phyloP scores from a whole-genome alignment of 2,888 invertebrate species.

The Gerris lacustris region DNA sequence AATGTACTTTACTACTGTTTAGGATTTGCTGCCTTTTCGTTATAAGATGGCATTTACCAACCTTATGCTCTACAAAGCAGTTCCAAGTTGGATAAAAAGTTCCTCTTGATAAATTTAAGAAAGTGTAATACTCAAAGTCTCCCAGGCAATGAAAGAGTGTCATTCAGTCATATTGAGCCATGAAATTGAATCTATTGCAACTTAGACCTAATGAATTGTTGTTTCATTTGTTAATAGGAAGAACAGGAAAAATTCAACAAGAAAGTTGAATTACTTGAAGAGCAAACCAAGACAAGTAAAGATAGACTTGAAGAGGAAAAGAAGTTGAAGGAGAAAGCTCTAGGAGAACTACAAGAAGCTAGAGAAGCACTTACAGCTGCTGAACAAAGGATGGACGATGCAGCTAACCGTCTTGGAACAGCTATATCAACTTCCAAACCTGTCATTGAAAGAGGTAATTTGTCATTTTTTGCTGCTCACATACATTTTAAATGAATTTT shows the following conservation, averaged over 20 bases:
- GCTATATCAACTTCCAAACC: conserved; percentile 24
- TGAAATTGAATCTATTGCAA: too few relatives aligned
- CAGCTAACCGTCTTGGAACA: conserved; percentile 21
- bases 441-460: conserved; percentile 23
- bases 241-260: conserved; percentile 71
- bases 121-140: too few relatives aligned
- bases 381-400: conserved; percentile 25
- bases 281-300: conserved; percentile 54
- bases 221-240: conserved; percentile 44
- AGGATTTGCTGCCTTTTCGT: too few relatives aligned
- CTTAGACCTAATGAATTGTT: neutral
- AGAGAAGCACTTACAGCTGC: conserved; percentile 48
- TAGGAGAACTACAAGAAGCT: conserved; percentile 46
- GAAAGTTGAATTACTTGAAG: conserved; percentile 53
- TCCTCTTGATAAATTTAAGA: too few relatives aligned
- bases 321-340: conserved; percentile 48
- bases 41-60: too few relatives aligned
- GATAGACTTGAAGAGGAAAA: conserved; percentile 61
- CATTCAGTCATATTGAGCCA: too few relatives aligned
- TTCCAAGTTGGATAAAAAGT: too few relatives aligned
- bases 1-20: too few relatives aligned
- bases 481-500: too few relatives aligned
- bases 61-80: too few relatives aligned
- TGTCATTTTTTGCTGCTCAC: too few relatives aligned
- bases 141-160: too few relatives aligned